phyloP scores from a whole-genome alignment of 2,113 vertebrate species.

The Dasyornis broadbenti region DNA sequence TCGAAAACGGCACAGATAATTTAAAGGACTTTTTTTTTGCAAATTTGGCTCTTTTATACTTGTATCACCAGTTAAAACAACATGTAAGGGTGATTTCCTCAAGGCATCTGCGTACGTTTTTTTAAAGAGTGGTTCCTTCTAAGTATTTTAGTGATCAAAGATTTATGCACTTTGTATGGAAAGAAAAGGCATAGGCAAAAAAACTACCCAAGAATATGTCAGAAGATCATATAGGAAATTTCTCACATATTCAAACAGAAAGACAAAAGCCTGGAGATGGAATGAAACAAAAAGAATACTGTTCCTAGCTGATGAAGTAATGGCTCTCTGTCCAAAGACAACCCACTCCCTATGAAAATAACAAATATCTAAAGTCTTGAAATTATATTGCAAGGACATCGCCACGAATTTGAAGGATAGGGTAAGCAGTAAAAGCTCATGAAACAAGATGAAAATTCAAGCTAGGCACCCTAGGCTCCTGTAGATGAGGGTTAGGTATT shows the following conservation, averaged over 20 bases:
- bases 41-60: not conserved
- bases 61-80: not conserved
- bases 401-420: not conserved
- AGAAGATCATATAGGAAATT: not conserved
- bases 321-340: not conserved
- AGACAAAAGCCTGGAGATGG: not conserved
- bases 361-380: not conserved
- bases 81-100: not conserved
- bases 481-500: not conserved
- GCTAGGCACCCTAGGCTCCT: not conserved
- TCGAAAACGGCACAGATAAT: not conserved
- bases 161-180: not conserved
- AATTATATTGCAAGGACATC: not conserved
- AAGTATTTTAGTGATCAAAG: not conserved
- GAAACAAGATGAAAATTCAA: not conserved
- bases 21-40: not conserved
- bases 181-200: not conserved
- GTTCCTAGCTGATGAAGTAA: not conserved
- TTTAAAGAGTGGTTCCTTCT: not conserved
- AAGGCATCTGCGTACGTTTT: not conserved
- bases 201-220: not conserved
- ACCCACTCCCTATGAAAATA: not conserved
- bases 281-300: constrained; percentile 1
- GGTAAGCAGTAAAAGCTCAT: not conserved
- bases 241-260: not conserved